A percentile compares a stretch with the other conserved stretches of the same genome.
Conservation (phyloP, 2,113 vertebrate species). For the Ceratotherium simum region DNA sequence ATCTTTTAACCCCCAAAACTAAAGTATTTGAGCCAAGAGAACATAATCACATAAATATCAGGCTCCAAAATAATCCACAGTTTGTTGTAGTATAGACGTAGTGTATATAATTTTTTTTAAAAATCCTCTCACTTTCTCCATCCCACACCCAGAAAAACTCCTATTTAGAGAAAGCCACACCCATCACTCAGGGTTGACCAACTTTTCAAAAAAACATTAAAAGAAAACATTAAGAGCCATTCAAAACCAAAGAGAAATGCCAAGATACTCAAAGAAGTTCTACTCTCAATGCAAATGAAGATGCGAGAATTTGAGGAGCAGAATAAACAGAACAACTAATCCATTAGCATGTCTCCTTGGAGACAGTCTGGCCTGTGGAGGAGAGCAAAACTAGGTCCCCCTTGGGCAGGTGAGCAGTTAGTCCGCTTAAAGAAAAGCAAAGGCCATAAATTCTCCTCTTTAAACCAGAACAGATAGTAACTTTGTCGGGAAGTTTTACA, state of each 20-base stretch:
- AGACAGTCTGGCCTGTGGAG: not conserved
- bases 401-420: not conserved
- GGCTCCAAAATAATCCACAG: not conserved
- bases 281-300: constrained; percentile 36
- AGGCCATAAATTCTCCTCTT: not conserved
- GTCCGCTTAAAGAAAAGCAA: not conserved
- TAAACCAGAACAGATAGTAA: not conserved
- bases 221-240: constrained; percentile 23
- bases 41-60: not conserved
- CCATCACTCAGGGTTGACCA: not conserved
- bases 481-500: not conserved
- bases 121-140: constrained; percentile 22
- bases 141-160: not conserved
- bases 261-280: constrained; percentile 5
- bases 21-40: not conserved
- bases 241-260: constrained; percentile 60
- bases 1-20: constrained; percentile 13
- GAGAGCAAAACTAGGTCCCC: not conserved
- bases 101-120: not conserved
- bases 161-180: constrained; percentile 33
- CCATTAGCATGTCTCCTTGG: constrained; percentile 30
- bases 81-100: not conserved
- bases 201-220: constrained; percentile 3
- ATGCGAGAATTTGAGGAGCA: constrained; percentile 22
- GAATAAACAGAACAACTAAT: constrained; percentile 73